Percentiles rank a stretch among this genome's conserved stretches.
phyloP scores from a whole-genome alignment of 1,140 invertebrate species.

The Lordiphosa stackelbergi region DNA sequence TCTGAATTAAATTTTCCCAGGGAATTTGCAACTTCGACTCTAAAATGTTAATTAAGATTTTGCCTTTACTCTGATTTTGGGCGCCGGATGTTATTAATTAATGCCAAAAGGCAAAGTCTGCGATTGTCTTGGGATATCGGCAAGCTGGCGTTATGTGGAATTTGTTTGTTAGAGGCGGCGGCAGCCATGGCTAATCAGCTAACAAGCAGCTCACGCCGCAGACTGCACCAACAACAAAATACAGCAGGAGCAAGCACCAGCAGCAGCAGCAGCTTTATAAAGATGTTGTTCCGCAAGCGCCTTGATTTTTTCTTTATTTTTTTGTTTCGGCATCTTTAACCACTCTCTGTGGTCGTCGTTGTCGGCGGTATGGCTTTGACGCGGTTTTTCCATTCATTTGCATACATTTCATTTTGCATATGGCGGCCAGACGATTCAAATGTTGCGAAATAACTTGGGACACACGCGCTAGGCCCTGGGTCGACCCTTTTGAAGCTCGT shows the following conservation, averaged over 20 bases:
- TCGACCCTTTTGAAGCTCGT: constrained; percentile 59
- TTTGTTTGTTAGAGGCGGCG: constrained; percentile 69
- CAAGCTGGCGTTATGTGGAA: constrained; percentile 63
- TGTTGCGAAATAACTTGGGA: constrained; percentile 54
- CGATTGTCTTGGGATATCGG: constrained; percentile 39
- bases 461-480: constrained; percentile 46
- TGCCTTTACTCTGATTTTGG: constrained; percentile 37
- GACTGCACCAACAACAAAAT: constrained; percentile 9
- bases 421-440: constrained; percentile 52
- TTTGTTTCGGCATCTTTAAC: constrained; percentile 12
- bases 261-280: constrained; percentile 41
- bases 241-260: not conserved
- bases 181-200: constrained; percentile 60
- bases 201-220: constrained; percentile 69
- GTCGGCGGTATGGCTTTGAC: constrained; percentile 69
- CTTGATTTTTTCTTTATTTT: constrained; percentile 16
- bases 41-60: not conserved
- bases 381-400: constrained; percentile 73
- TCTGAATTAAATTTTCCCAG: not conserved
- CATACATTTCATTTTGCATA: constrained; percentile 62
- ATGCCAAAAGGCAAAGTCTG: constrained; percentile 50
- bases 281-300: constrained; percentile 66
- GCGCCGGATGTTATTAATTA: constrained; percentile 75
- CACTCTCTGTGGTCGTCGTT: constrained; percentile 5
- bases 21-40: constrained; percentile 21